Evolutionary conservation across 2,888 invertebrate species (phyloP).

Genomic region (Pterostichus niger): DNA sequence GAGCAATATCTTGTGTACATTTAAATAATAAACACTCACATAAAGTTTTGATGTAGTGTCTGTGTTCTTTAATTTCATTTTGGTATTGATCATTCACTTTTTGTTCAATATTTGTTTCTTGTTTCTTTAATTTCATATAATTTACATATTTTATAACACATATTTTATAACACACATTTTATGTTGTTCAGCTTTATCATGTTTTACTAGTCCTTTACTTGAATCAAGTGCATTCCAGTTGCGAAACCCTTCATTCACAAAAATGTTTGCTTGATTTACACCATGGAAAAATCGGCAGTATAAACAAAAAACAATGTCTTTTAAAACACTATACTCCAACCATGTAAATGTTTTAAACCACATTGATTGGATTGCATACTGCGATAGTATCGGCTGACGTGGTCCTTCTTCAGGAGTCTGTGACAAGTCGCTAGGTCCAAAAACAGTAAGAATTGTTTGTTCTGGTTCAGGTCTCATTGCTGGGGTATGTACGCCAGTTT

Average conservation of each 20-base stretch:
- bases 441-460: conserved; percentile 1
- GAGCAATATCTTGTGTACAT: conserved; percentile 54
- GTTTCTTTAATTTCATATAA: conserved; percentile 13
- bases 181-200: conserved; percentile 22
- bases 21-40: no score
- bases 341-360: conserved; percentile 35
- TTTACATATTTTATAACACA: conserved; percentile 48
- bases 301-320: conserved; percentile 49
- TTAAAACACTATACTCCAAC: conserved; percentile 54
- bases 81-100: conserved; percentile 50
- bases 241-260: conserved; percentile 52
- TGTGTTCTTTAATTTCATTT: conserved; percentile 53
- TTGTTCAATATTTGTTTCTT: conserved; percentile 24
- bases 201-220: conserved; percentile 51
- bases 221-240: conserved; percentile 54
- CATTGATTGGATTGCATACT: no score
- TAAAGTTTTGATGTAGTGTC: conserved; percentile 30
- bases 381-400: no score
- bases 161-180: conserved; percentile 11
- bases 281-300: background rate
- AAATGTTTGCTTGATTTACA: conserved; percentile 31
- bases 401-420: no score
- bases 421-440: no score
- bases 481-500: background rate
- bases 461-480: conserved; percentile 40